Percentiles rank a stretch among this genome's conserved stretches.
These are phyloP conservation scores for Protobothrops flavoviridis DNA, from an alignment of 2,113 vertebrate species.

Conservation along the genomic window DNA sequence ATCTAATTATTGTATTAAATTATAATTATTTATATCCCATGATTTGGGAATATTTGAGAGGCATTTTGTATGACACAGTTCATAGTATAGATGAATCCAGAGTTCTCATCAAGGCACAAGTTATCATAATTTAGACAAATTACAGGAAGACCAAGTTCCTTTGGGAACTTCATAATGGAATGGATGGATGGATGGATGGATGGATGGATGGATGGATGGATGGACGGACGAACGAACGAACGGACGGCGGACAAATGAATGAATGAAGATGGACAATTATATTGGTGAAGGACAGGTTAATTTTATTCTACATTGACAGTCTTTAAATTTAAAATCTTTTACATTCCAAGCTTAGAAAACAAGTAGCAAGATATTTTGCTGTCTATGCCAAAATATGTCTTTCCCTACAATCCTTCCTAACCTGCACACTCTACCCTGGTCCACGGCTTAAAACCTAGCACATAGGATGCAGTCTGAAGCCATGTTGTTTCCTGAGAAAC, in stretches of 20 bases:
- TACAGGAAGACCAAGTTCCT: not conserved
- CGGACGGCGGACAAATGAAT: not conserved
- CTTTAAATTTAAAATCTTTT: not conserved
- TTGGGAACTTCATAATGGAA: not conserved
- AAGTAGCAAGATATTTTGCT: not conserved
- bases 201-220: too few species aligned
- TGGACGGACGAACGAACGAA: accelerated
- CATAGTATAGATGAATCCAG: not conserved
- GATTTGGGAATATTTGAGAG: not conserved
- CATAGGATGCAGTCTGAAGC: not conserved
- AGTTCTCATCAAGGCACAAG: not conserved
- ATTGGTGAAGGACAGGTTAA: not conserved
- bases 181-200: not conserved
- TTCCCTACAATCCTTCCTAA: not conserved
- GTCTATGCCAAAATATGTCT: not conserved
- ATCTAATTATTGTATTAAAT: not conserved
- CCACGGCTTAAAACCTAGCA: not conserved
- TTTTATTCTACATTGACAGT: not conserved
- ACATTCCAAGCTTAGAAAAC: not conserved
- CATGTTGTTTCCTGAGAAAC: not conserved
- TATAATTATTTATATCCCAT: not conserved
- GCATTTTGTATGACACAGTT: not conserved
- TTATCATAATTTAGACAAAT: not conserved
- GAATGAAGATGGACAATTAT: not conserved
- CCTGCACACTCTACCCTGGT: not conserved